These are phyloP conservation scores for Tyrophagus putrescentiae DNA, from an alignment of 1,140 invertebrate species.

Conservation along the genomic window DNA sequence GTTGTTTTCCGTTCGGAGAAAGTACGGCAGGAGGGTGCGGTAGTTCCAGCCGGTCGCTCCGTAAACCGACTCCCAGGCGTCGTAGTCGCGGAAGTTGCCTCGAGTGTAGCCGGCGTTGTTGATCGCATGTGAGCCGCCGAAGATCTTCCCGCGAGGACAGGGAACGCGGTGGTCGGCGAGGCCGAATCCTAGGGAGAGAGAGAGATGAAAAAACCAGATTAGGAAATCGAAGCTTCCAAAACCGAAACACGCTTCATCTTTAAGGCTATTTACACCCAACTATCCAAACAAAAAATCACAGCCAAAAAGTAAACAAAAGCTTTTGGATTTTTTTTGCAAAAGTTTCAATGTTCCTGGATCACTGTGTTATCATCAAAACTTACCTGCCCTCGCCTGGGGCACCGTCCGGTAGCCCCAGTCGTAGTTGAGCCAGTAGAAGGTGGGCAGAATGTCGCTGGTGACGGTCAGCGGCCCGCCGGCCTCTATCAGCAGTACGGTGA, in stretches of 20 bases:
- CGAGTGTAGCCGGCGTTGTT: slow-evolving; percentile 94
- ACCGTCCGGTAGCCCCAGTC: slow-evolving; percentile 88
- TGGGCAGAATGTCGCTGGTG: slow-evolving; percentile 44
- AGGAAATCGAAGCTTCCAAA: no score
- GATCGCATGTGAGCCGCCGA: slow-evolving; percentile 63
- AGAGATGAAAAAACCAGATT: no score
- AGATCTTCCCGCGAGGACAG: slow-evolving; percentile 62
- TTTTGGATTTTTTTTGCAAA: no score
- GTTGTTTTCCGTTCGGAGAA: slow-evolving; percentile 63
- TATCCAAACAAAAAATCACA: neutral
- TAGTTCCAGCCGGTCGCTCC: slow-evolving; percentile 87
- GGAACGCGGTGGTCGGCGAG: neutral
- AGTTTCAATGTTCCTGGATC: no score
- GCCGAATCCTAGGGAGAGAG: neutral
- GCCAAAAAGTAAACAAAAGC: slow-evolving; percentile 37
- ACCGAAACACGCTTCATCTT: no score
- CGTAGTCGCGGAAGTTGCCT: slow-evolving; percentile 81
- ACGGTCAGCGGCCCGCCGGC: slow-evolving; percentile 27
- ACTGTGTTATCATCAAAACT: no score
- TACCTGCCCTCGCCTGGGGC: slow-evolving; percentile 47
- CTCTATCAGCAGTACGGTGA: slow-evolving; percentile 30
- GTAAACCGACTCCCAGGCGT: slow-evolving; percentile 72
- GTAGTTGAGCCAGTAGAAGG: slow-evolving; percentile 62
- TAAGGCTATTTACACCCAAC: no score
- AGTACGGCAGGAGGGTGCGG: slow-evolving; percentile 68